These are phyloP conservation scores for Anagrus nilaparvatae DNA, from an alignment of 1,140 invertebrate genomes.

Conservation along the genomic window DNA sequence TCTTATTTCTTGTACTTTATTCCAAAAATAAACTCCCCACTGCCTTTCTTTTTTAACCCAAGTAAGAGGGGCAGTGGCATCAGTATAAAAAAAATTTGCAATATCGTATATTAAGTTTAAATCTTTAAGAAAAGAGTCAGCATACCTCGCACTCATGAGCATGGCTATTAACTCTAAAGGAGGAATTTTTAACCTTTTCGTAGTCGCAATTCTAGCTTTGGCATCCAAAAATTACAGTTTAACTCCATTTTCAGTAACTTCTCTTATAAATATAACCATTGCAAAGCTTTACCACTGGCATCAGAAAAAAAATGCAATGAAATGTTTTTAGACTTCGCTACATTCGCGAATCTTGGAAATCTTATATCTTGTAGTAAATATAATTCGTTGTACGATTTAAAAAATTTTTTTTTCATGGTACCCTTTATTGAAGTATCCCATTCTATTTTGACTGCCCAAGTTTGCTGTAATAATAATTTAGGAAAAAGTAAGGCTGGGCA, in stretches of 20 bases:
- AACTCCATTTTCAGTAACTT: background rate
- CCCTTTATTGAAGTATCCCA: slow-evolving; percentile 17
- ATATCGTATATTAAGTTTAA: slow-evolving; percentile 1
- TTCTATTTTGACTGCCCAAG: slow-evolving; percentile 18
- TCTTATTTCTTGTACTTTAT: slow-evolving; percentile 18
- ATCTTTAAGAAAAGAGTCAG: slow-evolving; percentile 3
- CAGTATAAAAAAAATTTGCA: slow-evolving; percentile 7
- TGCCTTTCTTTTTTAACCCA: slow-evolving; percentile 16
- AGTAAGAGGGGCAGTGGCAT: slow-evolving; percentile 18
- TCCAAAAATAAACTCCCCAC: slow-evolving; percentile 9
- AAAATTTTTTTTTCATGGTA: slow-evolving; percentile 4
- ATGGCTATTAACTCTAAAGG: slow-evolving; percentile 31
- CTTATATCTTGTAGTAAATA: slow-evolving; percentile 21
- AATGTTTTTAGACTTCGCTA: no score
- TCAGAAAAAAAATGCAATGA: slow-evolving; percentile 7
- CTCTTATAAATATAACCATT: slow-evolving; percentile 6
- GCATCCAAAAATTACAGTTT: slow-evolving; percentile 15
- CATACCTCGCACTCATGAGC: slow-evolving; percentile 24
- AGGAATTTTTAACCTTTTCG: slow-evolving; percentile 23
- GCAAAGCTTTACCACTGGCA: slow-evolving; percentile 3
- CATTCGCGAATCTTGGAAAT: no score
- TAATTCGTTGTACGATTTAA: slow-evolving; percentile 22
- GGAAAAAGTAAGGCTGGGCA: slow-evolving; percentile 20
- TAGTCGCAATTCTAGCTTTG: slow-evolving; percentile 29
- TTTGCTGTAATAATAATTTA: slow-evolving; percentile 23